Base-by-base conservation (phyloP, 1,140 invertebrate genomes). In the Cepaea nemoralis region DNA sequence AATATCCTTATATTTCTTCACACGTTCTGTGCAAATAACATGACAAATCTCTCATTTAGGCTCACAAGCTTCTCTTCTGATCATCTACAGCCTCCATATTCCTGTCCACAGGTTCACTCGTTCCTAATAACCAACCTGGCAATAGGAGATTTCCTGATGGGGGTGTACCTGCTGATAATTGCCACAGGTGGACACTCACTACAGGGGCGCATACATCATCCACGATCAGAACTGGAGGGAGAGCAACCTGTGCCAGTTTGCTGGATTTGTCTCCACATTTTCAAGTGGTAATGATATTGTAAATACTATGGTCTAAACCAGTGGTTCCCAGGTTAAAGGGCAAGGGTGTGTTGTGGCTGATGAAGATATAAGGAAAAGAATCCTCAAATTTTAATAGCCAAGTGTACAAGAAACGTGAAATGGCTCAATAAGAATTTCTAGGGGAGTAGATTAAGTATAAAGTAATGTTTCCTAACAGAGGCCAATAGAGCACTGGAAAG, bases 101-200 rank as follows among this genome's bases (percentile, higher is more conserved):
- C n/a, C 5, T 76, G 2, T 67, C 31, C 35, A 66, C 86, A 86
- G 93, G 94, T 88, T 87, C 94, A 91, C 93, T 93, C 86, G 69
- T 94, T 83, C 93, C 93, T 92, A 87, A 94, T 93, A 77, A 93
- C 93, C 19, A 94, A 94, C 88, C 90, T 95, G 79, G 94, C 94
- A 0, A 88, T 93, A 33, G 93, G 92, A 12, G 93, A 94, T 85
- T 90, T 93, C 40, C 88, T 93, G 71, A 94, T 94, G 93, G 93
- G 93, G 1, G 90, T 92, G 0, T 94, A 93, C 86, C 87, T 93
- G 37, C 85, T 94, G 37, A 91, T 93, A n/a, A 93, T 93, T 40
- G 93, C 93, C 8, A 85, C 87, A 6, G n/a, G 93, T 93, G 0
- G 93, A 94, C 86, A 85, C 89, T 16, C 88, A 91, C 77, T 93